A percentile compares a stretch with the other conserved stretches of the same genome.
phyloP scores from a whole-genome alignment of 2,888 invertebrate genomes.

The Agapostemon virescens region DNA sequence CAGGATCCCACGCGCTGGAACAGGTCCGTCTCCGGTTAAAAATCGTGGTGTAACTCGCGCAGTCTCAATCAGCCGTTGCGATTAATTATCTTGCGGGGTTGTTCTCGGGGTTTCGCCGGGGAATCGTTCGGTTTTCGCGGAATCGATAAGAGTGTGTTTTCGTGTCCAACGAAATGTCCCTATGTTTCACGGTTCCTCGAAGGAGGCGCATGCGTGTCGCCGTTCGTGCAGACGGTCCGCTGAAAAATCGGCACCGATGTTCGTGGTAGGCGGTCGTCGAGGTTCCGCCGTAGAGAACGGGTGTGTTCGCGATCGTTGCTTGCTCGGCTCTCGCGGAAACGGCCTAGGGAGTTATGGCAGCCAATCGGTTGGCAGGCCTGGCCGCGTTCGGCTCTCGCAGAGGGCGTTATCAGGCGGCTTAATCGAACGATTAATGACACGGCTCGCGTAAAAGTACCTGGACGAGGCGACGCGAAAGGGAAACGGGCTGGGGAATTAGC shows the following conservation, averaged over 20 bases:
- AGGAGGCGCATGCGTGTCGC: slow-evolving; percentile 15
- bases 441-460: slow-evolving; percentile 65
- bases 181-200: slow-evolving; percentile 31
- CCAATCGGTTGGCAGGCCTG: slow-evolving; percentile 52
- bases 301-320: slow-evolving; percentile 22
- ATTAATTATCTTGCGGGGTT: slow-evolving; percentile 45
- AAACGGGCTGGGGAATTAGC: slow-evolving; percentile 44
- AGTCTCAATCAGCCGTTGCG: slow-evolving; percentile 34
- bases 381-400: slow-evolving; percentile 36
- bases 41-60: background rate
- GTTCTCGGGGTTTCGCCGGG: slow-evolving; percentile 36
- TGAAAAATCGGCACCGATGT: slow-evolving; percentile 56
- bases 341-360: slow-evolving; percentile 55
- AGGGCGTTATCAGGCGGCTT: slow-evolving; percentile 69
- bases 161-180: slow-evolving; percentile 49
- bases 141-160: slow-evolving; percentile 55
- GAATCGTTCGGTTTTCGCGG: slow-evolving; percentile 42
- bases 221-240: background rate
- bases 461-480: slow-evolving; percentile 49
- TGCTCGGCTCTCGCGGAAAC: background rate
- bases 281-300: slow-evolving; percentile 22
- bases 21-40: slow-evolving; percentile 16
- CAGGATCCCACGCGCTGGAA: background rate
- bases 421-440: slow-evolving; percentile 73
- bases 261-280: slow-evolving; percentile 62